Conservation (phyloP, 2,797 vertebrate species). For the Gobio occitaniae region DNA sequence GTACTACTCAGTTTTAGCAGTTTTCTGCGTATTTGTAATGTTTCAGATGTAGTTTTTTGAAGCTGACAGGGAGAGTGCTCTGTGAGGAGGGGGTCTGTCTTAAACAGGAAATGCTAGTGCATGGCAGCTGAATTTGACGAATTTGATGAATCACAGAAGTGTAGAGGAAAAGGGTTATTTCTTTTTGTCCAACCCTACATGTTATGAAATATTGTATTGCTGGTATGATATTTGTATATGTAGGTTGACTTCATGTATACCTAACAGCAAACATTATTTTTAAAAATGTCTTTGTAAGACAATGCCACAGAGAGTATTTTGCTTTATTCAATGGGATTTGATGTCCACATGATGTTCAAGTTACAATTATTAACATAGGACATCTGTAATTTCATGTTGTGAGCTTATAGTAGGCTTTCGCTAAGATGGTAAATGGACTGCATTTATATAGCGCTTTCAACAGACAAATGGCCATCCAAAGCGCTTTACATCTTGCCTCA, state of each 20-base stretch:
- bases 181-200: conserved; percentile 24
- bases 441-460: too few relatives aligned
- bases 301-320: not conserved
- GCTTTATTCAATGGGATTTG: not conserved
- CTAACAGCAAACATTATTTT: not conserved
- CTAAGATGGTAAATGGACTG: not conserved
- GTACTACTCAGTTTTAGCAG: conserved; percentile 36
- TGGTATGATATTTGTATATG: conserved; percentile 33
- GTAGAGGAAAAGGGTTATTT: not conserved
- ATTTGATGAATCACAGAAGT: conserved; percentile 34
- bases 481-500: too few relatives aligned
- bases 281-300: not conserved
- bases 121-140: conserved; percentile 49
- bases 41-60: conserved; percentile 51
- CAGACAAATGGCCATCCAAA: too few relatives aligned
- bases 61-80: conserved; percentile 15
- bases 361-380: not conserved
- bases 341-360: not conserved
- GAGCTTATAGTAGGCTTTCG: not conserved
- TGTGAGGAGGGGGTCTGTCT: conserved; percentile 6
- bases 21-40: conserved; percentile 57
- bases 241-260: conserved; percentile 41
- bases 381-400: not conserved
- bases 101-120: conserved; percentile 58
- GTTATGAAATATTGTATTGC: conserved; percentile 50